Percentiles rank a stretch among this genome's conserved stretches.
Conservation (phyloP, 2,888 invertebrate species). For the Amphiduros pacificus region DNA sequence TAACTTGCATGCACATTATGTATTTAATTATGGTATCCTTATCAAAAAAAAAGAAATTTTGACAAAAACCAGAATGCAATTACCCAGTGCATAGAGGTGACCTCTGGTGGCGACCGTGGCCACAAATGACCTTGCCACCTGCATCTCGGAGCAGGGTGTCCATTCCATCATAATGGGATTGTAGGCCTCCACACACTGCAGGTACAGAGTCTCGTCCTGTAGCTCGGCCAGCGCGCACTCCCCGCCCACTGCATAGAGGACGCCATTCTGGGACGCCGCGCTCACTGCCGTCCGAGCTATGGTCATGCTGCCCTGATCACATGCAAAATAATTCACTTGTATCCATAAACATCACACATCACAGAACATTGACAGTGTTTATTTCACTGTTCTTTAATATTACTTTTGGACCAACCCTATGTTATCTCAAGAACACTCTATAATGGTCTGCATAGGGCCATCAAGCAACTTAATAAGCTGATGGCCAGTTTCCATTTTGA, state of each 20-base stretch:
- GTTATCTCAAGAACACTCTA: too few relatives aligned
- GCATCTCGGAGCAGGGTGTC: constrained; percentile 22
- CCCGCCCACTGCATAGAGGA: constrained; percentile 53
- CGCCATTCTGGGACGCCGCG: constrained; percentile 44
- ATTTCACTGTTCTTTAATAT: too few relatives aligned
- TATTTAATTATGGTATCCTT: too few relatives aligned
- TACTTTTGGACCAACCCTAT: too few relatives aligned
- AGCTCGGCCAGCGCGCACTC: constrained; percentile 54
- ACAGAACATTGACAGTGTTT: too few relatives aligned
- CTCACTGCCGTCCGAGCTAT: constrained; percentile 55
- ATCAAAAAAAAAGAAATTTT: too few relatives aligned
- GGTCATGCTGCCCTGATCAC: constrained; percentile 50
- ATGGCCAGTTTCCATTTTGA: too few relatives aligned
- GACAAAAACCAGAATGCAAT: too few relatives aligned
- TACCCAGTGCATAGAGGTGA: constrained; percentile 54
- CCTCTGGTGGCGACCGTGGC: constrained; percentile 83
- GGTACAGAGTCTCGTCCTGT: constrained; percentile 53
- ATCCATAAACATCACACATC: too few relatives aligned
- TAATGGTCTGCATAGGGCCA: too few relatives aligned
- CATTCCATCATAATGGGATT: constrained; percentile 45
- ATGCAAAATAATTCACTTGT: too few relatives aligned
- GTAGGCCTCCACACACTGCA: constrained; percentile 51
- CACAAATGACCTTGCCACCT: constrained; percentile 63
- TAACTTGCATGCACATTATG: neutral
- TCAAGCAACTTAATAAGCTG: too few relatives aligned